Conservation (phyloP, 2,888 invertebrate genomes). For the Lasioglossum lativentre region DNA sequence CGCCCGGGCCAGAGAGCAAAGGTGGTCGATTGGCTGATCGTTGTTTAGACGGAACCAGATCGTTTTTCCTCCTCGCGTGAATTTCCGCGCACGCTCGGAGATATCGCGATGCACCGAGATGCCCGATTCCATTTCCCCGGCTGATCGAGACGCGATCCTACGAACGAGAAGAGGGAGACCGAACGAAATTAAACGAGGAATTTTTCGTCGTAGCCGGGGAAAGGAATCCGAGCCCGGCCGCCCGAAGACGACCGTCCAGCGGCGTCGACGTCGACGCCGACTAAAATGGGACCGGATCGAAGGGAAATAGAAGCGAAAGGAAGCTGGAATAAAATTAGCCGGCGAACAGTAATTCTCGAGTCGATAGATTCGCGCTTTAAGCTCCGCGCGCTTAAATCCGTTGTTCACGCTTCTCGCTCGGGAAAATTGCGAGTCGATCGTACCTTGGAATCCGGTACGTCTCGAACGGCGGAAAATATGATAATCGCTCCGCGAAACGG, state of each 20-base stretch:
- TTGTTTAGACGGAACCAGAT: not conserved
- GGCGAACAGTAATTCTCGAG: not conserved
- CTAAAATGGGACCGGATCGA: not conserved
- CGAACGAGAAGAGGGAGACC: not conserved
- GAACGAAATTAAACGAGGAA: constrained; percentile 35
- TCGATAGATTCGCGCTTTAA: constrained; percentile 4
- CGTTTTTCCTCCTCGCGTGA: not conserved
- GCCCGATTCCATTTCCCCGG: not conserved
- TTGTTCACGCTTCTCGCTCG: not conserved
- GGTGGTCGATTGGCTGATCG: not conserved
- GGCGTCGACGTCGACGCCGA: not conserved
- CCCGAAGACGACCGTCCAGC: constrained; percentile 6
- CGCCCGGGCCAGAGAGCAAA: not conserved
- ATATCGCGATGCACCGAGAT: not conserved
- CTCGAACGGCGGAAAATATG: not conserved
- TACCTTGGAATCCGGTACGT: not conserved
- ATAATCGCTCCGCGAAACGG: not conserved
- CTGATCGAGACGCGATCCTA: constrained; percentile 7
- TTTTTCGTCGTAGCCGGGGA: constrained; percentile 21
- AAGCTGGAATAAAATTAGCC: constrained; percentile 29
- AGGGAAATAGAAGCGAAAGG: constrained; percentile 9
- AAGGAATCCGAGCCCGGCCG: constrained; percentile 29
- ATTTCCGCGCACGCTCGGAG: not conserved
- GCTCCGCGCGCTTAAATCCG: not conserved
- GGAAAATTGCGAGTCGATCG: constrained; percentile 3